Evolutionary conservation across 2,113 vertebrate species (phyloP).

Genomic region (Hypanus sabinus): DNA sequence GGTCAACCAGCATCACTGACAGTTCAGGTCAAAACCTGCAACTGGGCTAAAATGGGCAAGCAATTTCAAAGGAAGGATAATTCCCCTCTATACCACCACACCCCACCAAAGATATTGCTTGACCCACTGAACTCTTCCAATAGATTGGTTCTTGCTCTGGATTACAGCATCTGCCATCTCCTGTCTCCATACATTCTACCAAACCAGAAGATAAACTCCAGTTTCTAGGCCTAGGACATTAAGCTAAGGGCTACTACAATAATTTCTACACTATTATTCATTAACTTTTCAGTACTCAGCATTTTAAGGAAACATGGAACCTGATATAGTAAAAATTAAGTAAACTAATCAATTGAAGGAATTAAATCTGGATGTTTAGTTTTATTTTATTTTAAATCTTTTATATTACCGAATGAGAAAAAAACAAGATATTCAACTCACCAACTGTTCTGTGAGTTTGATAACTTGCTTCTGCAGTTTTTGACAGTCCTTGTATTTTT

Average conservation of each 20-base stretch:
- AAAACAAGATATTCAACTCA: slow-evolving; percentile 54
- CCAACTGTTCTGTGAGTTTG: slow-evolving; percentile 77
- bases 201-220: neutral
- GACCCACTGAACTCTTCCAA: no score
- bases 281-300: neutral
- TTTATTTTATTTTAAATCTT: neutral
- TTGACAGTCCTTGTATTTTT: slow-evolving; percentile 97
- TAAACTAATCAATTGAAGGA: neutral
- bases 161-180: no score
- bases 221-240: neutral
- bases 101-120: no score
- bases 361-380: neutral
- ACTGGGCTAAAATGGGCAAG: no score
- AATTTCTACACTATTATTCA: neutral
- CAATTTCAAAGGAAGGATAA: no score
- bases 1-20: no score
- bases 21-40: no score
- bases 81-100: no score
- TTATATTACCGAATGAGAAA: neutral
- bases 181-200: no score
- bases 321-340: neutral
- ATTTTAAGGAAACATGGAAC: neutral
- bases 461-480: slow-evolving; percentile 88
- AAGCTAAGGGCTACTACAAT: neutral
- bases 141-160: no score